Conservation (phyloP, 2,888 invertebrate genomes). For the Beris morrisii region DNA sequence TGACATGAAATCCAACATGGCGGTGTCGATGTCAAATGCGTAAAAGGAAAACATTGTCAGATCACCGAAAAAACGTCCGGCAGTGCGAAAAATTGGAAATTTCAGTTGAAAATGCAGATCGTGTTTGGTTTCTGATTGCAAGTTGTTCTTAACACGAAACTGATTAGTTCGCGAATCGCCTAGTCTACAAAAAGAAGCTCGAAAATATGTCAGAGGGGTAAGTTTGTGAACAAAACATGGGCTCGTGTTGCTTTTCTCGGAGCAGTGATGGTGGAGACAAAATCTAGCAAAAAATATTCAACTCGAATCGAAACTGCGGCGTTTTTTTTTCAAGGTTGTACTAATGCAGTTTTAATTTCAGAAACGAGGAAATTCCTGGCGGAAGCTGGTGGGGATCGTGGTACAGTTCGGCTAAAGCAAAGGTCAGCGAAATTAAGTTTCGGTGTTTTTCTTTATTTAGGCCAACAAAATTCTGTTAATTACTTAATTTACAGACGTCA, state of each 20-base stretch:
- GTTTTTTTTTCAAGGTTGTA: not conserved
- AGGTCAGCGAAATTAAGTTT: conserved; percentile 52
- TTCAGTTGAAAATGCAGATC: conserved; percentile 2
- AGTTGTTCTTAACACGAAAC: no score
- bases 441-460: conserved; percentile 3
- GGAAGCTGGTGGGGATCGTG: conserved; percentile 65
- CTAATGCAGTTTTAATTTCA: not conserved
- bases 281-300: not conserved
- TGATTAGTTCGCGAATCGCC: no score
- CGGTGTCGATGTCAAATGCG: conserved; percentile 33
- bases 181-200: not conserved
- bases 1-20: conserved; percentile 36
- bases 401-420: conserved; percentile 62
- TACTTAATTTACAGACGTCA: conserved; percentile 61
- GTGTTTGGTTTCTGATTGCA: not conserved
- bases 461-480: conserved; percentile 8
- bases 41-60: conserved; percentile 33
- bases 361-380: conserved; percentile 16
- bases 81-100: no score
- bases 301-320: not conserved
- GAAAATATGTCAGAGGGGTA: conserved; percentile 32
- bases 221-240: conserved; percentile 14
- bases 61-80: not conserved
- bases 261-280: not conserved
- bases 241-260: not conserved